Evolutionary conservation across 2,113 vertebrate species (phyloP).

Genomic region (Rhea pennata): DNA sequence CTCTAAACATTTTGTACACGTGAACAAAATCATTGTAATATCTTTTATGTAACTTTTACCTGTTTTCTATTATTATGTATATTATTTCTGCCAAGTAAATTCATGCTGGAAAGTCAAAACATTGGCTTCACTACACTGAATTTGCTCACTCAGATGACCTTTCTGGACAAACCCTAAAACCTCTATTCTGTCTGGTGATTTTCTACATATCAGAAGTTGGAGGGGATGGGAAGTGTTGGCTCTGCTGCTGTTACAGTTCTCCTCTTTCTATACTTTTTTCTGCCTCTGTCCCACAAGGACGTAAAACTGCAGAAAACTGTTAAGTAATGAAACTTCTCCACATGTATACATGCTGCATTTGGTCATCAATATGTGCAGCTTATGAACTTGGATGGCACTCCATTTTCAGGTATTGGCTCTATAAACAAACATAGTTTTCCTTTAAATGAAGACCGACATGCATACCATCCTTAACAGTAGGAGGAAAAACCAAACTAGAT

Average conservation of each 20-base stretch:
- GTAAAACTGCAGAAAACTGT: background rate
- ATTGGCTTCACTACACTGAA: background rate
- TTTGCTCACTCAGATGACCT: background rate
- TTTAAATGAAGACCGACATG: background rate
- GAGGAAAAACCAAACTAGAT: background rate
- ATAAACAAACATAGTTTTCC: background rate
- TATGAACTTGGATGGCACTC: background rate
- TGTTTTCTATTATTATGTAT: background rate
- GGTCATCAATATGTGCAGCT: background rate
- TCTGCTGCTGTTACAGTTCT: background rate
- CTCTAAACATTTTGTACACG: slow-evolving; percentile 3
- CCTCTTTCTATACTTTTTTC: background rate
- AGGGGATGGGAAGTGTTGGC: rapidly evolving
- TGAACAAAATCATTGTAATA: slow-evolving; percentile 21
- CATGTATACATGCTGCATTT: background rate
- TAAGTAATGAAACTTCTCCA: background rate
- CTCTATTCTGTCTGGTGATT: background rate
- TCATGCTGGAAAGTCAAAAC: background rate
- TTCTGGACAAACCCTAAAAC: background rate
- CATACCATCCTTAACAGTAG: background rate
- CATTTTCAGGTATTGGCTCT: background rate
- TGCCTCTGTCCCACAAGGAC: background rate
- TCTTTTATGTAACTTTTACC: slow-evolving; percentile 15
- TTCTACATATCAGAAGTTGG: background rate
- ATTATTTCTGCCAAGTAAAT: background rate